phyloP scores from a whole-genome alignment of 2,797 vertebrate species.

The Chelmon rostratus region DNA sequence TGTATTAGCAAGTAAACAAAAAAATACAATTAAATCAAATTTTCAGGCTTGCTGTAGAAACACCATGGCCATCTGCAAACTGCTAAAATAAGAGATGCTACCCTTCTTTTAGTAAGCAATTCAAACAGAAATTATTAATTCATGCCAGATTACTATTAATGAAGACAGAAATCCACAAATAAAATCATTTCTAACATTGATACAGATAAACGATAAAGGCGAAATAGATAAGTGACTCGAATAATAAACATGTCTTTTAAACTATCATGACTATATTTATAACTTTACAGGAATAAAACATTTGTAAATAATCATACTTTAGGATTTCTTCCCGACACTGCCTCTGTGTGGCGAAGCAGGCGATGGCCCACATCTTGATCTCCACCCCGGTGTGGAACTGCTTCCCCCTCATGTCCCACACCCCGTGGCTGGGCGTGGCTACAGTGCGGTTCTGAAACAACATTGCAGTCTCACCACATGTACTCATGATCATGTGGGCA shows the following conservation, averaged over 20 bases:
- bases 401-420: conserved; percentile 99
- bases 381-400: conserved; percentile 99
- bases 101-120: neutral
- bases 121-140: neutral
- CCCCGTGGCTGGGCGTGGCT: conserved; percentile 97
- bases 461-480: conserved; percentile 70
- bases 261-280: neutral
- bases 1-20: neutral
- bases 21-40: neutral
- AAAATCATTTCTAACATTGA: neutral
- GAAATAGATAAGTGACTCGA: neutral
- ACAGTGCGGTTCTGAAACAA: conserved; percentile 95
- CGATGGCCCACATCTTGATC: conserved; percentile 99
- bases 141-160: neutral
- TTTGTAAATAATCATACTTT: conserved; percentile 88
- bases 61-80: neutral
- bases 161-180: neutral
- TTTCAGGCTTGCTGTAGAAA: neutral
- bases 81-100: neutral
- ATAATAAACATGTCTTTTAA: neutral
- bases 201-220: neutral
- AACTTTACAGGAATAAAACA: too few relatives aligned
- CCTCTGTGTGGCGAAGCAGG: conserved; percentile 98
- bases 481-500: conserved; percentile 44
- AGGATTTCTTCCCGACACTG: conserved; percentile 98